These are phyloP conservation scores for Plagodis pulveraria DNA, from an alignment of 2,888 invertebrate genomes.

Conservation along the genomic window DNA sequence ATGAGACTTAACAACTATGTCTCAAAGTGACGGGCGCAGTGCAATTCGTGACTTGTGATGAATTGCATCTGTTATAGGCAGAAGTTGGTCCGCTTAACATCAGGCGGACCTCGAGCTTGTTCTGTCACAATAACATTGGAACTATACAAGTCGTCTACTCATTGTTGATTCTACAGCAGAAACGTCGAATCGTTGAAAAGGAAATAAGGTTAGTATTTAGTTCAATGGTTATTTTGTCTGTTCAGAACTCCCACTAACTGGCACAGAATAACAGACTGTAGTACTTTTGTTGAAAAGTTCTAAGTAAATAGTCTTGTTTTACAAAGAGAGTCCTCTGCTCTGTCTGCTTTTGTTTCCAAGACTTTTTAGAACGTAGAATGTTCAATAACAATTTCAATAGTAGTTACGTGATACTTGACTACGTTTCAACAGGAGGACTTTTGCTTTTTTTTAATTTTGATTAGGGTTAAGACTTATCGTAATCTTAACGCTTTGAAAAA, in stretches of 20 bases:
- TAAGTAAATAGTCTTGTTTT: constrained; percentile 46
- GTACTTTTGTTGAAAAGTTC: constrained; percentile 43
- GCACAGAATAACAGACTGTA: constrained; percentile 41
- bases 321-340: constrained; percentile 15
- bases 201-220: constrained; percentile 33
- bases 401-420: not conserved
- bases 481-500: too few species aligned
- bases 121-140: too few species aligned
- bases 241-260: constrained; percentile 36
- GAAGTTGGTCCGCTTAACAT: too few species aligned
- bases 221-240: constrained; percentile 45
- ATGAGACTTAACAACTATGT: too few species aligned
- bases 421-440: not conserved
- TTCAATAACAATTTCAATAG: constrained; percentile 2
- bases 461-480: not conserved
- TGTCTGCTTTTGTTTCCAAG: constrained; percentile 5
- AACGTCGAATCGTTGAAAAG: constrained; percentile 18
- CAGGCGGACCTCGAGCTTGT: too few species aligned
- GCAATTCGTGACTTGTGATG: too few species aligned
- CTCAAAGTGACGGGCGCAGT: too few species aligned
- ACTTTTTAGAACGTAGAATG: constrained; percentile 7
- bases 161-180: constrained; percentile 6
- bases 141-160: not conserved
- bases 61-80: too few species aligned
- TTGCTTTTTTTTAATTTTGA: not conserved